phyloP scores from a whole-genome alignment of 92 coral and sea anemone species.

The Palythoa heliodiscus region DNA sequence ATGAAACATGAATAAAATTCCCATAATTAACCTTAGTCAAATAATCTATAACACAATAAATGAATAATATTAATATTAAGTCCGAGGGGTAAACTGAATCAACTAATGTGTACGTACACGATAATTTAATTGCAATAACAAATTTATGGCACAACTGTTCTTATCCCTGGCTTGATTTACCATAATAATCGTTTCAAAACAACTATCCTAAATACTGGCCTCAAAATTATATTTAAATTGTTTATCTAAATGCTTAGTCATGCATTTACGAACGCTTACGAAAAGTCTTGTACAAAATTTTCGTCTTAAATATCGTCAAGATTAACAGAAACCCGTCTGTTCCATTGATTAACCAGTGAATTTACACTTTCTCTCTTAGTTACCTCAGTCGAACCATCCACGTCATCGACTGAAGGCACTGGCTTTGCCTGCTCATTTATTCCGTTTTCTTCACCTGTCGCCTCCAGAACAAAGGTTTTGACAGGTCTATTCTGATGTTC shows the following conservation, averaged over 20 bases:
- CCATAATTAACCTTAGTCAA: not conserved
- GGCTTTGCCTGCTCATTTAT: not conserved
- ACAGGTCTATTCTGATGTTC: conserved; percentile 8
- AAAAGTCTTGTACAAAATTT: not conserved
- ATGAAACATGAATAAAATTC: not conserved
- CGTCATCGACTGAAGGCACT: not conserved
- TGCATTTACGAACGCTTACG: not conserved
- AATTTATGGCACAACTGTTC: not conserved
- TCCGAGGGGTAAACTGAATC: not conserved
- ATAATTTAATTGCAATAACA: not conserved
- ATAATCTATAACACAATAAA: conserved; percentile 9
- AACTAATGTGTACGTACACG: not conserved
- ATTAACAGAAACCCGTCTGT: conserved; percentile 27
- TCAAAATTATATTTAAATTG: not conserved
- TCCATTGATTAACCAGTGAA: conserved; percentile 41
- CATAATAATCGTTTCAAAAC: not conserved
- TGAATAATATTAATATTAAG: not conserved
- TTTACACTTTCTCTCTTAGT: conserved; percentile 22
- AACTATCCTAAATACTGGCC: not conserved
- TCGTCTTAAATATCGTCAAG: conserved; percentile 27
- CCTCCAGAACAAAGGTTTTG: conserved; percentile 30
- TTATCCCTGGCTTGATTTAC: not conserved
- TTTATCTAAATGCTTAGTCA: not conserved
- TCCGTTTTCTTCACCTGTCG: conserved; percentile 2
- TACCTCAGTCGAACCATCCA: not conserved